phyloP scores from a whole-genome alignment of 2,113 vertebrate genomes.

The Sminthopsis crassicaudata region DNA sequence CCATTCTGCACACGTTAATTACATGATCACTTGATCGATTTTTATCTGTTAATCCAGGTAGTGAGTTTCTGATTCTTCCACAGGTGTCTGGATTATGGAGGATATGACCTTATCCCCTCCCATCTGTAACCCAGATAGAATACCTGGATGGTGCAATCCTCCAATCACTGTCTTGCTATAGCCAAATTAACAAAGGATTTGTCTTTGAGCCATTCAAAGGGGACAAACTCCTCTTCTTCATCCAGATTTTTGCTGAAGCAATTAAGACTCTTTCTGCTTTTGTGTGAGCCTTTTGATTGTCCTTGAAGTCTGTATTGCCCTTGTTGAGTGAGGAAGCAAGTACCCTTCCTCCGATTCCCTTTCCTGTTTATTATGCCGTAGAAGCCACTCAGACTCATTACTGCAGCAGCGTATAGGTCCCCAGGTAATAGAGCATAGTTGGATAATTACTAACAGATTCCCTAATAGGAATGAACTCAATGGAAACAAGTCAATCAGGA shows the following conservation, averaged over 20 bases:
- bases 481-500: slow-evolving; percentile 79
- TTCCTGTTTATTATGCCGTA: slow-evolving; percentile 81
- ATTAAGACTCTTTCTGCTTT: slow-evolving; percentile 32
- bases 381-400: slow-evolving; percentile 82
- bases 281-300: slow-evolving; percentile 24
- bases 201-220: rapidly evolving
- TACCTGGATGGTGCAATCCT: not conserved
- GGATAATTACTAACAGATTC: slow-evolving; percentile 83
- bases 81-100: not conserved
- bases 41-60: not conserved
- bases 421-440: slow-evolving; percentile 78
- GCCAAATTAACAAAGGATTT: not conserved
- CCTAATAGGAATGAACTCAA: slow-evolving; percentile 80
- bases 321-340: slow-evolving; percentile 40
- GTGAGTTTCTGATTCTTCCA: not conserved
- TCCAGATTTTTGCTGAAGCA: slow-evolving; percentile 20
- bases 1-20: not conserved
- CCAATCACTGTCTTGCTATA: not conserved
- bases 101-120: not conserved
- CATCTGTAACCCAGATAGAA: not conserved
- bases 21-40: not conserved
- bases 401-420: slow-evolving; percentile 80
- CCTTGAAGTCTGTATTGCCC: slow-evolving; percentile 81
- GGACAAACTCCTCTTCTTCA: not conserved
- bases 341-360: slow-evolving; percentile 70